These are phyloP conservation scores for Dufourea novaeangliae DNA, from an alignment of 1,140 invertebrate species.

Conservation along the genomic window DNA sequence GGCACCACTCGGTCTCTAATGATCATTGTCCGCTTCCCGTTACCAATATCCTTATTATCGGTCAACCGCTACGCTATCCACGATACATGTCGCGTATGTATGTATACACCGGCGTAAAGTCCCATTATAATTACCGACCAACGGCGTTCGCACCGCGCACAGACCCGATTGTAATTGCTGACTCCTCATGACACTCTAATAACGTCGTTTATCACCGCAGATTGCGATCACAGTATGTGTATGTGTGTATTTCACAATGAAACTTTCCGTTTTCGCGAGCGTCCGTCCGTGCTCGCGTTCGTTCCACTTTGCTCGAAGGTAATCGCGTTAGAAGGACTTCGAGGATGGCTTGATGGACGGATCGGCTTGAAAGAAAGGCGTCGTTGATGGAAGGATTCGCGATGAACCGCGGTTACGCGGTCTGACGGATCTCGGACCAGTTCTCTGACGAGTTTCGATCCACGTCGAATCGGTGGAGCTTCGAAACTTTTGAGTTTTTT, in stretches of 20 bases:
- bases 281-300: neutral
- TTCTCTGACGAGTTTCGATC: no score
- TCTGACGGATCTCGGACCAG: no score
- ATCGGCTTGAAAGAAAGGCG: no score
- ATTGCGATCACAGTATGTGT: constrained; percentile 28
- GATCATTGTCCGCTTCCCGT: constrained; percentile 71
- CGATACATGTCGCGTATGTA: constrained; percentile 10
- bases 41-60: constrained; percentile 73
- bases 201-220: constrained; percentile 20
- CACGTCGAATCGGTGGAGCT: no score
- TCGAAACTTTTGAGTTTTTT: no score
- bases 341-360: no score
- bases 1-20: constrained; percentile 56
- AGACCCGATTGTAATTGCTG: constrained; percentile 38
- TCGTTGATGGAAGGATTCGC: no score
- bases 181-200: neutral
- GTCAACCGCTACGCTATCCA: constrained; percentile 50
- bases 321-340: neutral
- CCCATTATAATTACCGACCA: constrained; percentile 44
- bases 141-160: constrained; percentile 21
- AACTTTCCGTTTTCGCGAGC: neutral
- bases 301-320: neutral
- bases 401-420: no score
- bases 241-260: neutral
- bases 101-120: constrained; percentile 20